A percentile compares a stretch with the other conserved stretches of the same genome.
Evolutionary conservation across 2,113 vertebrate species (phyloP).

Genomic region (Pygoscelis antarcticus): DNA sequence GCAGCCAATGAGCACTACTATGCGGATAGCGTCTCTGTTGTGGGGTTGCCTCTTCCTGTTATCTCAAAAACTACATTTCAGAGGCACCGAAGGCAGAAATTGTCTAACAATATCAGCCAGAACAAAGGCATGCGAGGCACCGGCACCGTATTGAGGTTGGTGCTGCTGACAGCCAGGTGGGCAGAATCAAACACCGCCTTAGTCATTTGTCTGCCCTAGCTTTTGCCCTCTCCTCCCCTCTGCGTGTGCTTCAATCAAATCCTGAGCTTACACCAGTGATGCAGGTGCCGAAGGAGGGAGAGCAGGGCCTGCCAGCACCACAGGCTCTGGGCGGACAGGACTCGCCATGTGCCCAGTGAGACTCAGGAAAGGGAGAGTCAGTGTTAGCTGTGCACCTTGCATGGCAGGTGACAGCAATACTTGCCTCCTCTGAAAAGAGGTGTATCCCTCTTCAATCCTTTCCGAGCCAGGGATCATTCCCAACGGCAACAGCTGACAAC

Average conservation of each 20-base stretch:
- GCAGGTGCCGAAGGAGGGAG: accelerated
- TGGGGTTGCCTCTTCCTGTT: conserved; percentile 21
- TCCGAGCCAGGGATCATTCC: not conserved
- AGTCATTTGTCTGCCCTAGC: not conserved
- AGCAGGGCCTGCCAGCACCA: not conserved
- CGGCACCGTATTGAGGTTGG: accelerated
- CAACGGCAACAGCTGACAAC: not conserved
- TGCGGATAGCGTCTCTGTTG: not conserved
- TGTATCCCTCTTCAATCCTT: not conserved
- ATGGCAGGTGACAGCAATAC: not conserved
- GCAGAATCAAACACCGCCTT: accelerated
- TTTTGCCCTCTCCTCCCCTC: not conserved
- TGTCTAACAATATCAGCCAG: not conserved
- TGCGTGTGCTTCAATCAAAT: accelerated
- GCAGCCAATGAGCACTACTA: not conserved
- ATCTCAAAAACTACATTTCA: not conserved
- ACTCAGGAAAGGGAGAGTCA: not conserved
- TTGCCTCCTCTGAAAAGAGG: not conserved
- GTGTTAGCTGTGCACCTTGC: not conserved
- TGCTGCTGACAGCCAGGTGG: not conserved
- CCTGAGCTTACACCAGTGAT: accelerated
- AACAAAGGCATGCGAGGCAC: not conserved
- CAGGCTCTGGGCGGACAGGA: accelerated
- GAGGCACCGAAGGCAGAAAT: not conserved
- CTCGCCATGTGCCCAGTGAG: accelerated